Evolutionary conservation across 2,888 invertebrate species (phyloP).

Genomic region (Euplagia quadripunctaria): DNA sequence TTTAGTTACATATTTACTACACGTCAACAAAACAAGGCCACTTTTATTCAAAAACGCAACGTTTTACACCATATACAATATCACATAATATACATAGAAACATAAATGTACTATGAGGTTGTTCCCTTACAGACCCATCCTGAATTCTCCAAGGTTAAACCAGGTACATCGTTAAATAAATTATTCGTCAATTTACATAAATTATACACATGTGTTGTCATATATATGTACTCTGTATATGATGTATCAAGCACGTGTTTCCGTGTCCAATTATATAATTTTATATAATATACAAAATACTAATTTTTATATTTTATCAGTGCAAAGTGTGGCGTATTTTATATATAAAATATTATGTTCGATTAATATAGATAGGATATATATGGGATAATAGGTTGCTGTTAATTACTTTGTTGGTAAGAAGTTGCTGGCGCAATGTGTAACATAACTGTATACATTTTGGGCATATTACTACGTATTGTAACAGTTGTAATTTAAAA

Average conservation of each 20-base stretch:
- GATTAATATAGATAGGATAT: slow-evolving; percentile 18
- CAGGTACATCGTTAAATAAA: slow-evolving; percentile 36
- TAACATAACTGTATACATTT: background rate
- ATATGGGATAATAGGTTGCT: slow-evolving; percentile 29
- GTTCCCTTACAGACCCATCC: slow-evolving; percentile 25
- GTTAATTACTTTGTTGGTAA: background rate
- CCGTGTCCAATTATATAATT: slow-evolving; percentile 33
- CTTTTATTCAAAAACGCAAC: slow-evolving; percentile 4
- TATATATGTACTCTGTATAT: slow-evolving; percentile 9
- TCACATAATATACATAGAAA: background rate
- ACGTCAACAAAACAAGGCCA: background rate
- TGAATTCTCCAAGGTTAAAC: slow-evolving; percentile 38
- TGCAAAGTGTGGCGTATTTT: slow-evolving; percentile 32
- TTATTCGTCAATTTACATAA: slow-evolving; percentile 51
- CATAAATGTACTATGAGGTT: background rate
- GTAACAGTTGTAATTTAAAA: background rate
- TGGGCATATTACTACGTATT: background rate
- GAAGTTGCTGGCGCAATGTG: background rate
- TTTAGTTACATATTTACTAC: background rate
- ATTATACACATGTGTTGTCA: slow-evolving; percentile 26
- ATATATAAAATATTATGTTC: slow-evolving; percentile 23
- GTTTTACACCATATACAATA: background rate
- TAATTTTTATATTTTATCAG: slow-evolving; percentile 19
- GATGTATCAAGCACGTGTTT: slow-evolving; percentile 22
- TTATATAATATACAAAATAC: slow-evolving; percentile 4